Evolutionary conservation across 2,113 vertebrate genomes (phyloP).

Genomic region (Hippoglossus stenolepis): DNA sequence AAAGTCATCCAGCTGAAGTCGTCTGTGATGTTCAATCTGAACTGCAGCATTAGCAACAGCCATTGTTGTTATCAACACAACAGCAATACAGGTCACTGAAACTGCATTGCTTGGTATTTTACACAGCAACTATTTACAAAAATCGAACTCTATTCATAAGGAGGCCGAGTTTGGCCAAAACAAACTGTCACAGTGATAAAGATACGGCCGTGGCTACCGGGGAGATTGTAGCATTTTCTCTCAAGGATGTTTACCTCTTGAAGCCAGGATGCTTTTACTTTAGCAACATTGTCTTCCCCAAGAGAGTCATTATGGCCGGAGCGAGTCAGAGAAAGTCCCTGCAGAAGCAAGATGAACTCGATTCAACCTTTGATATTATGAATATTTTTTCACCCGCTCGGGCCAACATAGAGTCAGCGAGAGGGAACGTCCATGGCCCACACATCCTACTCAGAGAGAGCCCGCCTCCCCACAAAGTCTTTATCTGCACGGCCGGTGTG

Average conservation of each 20-base stretch:
- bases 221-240: slow-evolving; percentile 45
- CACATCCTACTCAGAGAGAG: slow-evolving; percentile 47
- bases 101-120: background rate
- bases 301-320: slow-evolving; percentile 42
- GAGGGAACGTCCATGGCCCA: slow-evolving; percentile 32
- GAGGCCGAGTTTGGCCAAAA: background rate
- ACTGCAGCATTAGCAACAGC: background rate
- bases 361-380: slow-evolving; percentile 67
- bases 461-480: slow-evolving; percentile 45
- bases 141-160: slow-evolving; percentile 1
- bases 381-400: slow-evolving; percentile 48
- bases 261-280: slow-evolving; percentile 53
- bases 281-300: slow-evolving; percentile 56
- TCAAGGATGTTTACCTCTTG: slow-evolving; percentile 66
- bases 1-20: slow-evolving; percentile 7
- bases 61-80: background rate
- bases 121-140: slow-evolving; percentile 36
- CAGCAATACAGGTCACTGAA: background rate
- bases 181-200: slow-evolving; percentile 52
- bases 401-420: slow-evolving; percentile 41
- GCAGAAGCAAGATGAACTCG: slow-evolving; percentile 71
- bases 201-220: slow-evolving; percentile 23
- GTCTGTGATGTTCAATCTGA: background rate
- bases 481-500: slow-evolving; percentile 66
- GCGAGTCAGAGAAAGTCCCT: slow-evolving; percentile 56